Conservation (phyloP, 2,888 invertebrate genomes). For the Drosophila multiciliata region DNA sequence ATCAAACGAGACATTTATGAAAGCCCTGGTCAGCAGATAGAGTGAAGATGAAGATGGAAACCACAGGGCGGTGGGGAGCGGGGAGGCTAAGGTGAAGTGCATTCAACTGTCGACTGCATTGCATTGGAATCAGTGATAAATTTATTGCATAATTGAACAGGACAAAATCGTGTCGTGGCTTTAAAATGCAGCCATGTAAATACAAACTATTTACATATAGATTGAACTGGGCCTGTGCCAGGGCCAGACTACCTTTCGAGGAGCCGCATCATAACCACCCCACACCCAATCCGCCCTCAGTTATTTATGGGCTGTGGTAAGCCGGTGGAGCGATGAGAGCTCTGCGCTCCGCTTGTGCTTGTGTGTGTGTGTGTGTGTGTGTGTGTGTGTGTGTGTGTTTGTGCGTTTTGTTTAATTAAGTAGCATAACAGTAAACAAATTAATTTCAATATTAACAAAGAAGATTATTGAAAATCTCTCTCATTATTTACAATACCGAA, state of each 20-base stretch:
- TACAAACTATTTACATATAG: slow-evolving; percentile 66
- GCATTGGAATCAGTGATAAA: slow-evolving; percentile 73
- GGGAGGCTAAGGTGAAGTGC: slow-evolving; percentile 26
- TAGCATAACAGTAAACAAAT: slow-evolving; percentile 81
- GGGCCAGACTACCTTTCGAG: slow-evolving; percentile 12
- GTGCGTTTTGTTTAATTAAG: slow-evolving; percentile 77
- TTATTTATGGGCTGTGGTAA: slow-evolving; percentile 75
- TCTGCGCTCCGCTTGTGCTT: slow-evolving; percentile 1
- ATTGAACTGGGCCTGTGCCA: slow-evolving; percentile 43
- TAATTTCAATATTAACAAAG: slow-evolving; percentile 82
- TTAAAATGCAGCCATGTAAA: slow-evolving; percentile 69
- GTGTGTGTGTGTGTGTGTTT: slow-evolving; percentile 23
- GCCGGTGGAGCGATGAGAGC: slow-evolving; percentile 44
- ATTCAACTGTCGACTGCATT: slow-evolving; percentile 59
- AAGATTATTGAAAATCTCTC: slow-evolving; percentile 81
- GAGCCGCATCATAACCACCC: slow-evolving; percentile 3
- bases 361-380: slow-evolving; percentile 3
- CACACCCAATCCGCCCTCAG: slow-evolving; percentile 38
- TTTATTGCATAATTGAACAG: slow-evolving; percentile 81
- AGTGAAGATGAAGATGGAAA: neutral
- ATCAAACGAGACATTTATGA: slow-evolving; percentile 54
- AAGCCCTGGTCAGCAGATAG: neutral
- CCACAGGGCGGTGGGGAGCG: slow-evolving; percentile 26
- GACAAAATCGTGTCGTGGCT: slow-evolving; percentile 68
- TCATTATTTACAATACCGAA: slow-evolving; percentile 79